These are phyloP conservation scores for Leucozona laternaria DNA, from an alignment of 2,888 invertebrate genomes.

Conservation along the genomic window DNA sequence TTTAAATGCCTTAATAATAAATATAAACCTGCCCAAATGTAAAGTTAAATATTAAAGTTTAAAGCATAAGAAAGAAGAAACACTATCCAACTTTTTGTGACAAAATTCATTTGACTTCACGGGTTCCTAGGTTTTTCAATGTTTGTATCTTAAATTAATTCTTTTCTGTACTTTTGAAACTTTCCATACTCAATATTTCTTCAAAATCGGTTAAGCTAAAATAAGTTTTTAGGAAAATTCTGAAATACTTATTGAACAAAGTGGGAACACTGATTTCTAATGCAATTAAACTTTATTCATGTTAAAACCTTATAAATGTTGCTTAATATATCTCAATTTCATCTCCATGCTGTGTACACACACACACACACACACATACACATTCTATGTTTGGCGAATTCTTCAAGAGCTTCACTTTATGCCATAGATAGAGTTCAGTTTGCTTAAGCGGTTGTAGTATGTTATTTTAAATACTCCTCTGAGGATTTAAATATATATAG, in stretches of 20 bases:
- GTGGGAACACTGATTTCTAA: slow-evolving; percentile 4
- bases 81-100: too few species aligned
- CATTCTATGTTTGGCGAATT: slow-evolving; percentile 3
- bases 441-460: slow-evolving; percentile 23
- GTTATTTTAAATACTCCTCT: slow-evolving; percentile 26
- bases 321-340: slow-evolving; percentile 61
- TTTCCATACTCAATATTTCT: too few species aligned
- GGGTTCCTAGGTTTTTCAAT: too few species aligned
- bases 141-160: too few species aligned
- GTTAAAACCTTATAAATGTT: slow-evolving; percentile 57
- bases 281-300: slow-evolving; percentile 7
- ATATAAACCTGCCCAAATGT: too few species aligned
- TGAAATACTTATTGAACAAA: slow-evolving; percentile 3
- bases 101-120: too few species aligned
- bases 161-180: too few species aligned
- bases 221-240: too few species aligned
- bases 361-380: not conserved
- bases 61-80: too few species aligned
- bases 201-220: too few species aligned
- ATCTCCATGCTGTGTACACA: slow-evolving; percentile 11
- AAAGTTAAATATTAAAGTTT: too few species aligned
- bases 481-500: slow-evolving; percentile 17
- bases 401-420: slow-evolving; percentile 24
- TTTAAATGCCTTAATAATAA: too few species aligned
- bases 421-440: not conserved